These are phyloP conservation scores for Ceratosolen solmsi DNA, from an alignment of 1,140 invertebrate genomes.

Conservation along the genomic window DNA sequence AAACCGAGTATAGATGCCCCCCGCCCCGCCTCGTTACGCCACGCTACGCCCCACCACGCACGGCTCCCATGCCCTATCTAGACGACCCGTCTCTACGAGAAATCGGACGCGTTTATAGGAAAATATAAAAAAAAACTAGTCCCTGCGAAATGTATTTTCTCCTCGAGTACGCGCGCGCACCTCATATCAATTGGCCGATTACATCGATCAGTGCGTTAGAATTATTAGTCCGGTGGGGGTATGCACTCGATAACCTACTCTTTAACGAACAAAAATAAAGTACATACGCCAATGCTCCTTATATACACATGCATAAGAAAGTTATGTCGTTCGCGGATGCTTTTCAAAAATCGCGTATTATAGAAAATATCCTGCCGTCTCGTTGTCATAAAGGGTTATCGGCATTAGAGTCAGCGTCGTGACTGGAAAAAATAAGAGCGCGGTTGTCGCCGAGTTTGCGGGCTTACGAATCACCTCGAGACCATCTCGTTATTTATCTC, in stretches of 20 bases:
- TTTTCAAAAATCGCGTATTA: constrained; percentile 7
- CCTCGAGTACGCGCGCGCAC: neutral
- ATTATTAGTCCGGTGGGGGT: neutral
- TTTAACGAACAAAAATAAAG: neutral
- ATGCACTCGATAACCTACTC: neutral
- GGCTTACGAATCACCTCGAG: neutral
- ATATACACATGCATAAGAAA: constrained; percentile 11
- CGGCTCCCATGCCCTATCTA: too few species aligned
- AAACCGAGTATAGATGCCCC: neutral
- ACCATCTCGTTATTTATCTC: neutral
- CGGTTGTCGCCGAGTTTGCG: neutral
- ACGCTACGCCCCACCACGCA: too few species aligned
- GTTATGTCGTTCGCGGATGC: neutral
- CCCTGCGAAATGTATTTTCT: neutral
- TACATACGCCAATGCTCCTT: neutral
- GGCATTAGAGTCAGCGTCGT: neutral
- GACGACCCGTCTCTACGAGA: neutral
- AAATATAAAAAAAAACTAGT: neutral
- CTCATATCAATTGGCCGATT: neutral
- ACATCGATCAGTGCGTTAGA: neutral
- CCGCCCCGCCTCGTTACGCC: too few species aligned
- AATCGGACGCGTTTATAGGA: neutral
- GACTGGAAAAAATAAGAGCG: constrained; percentile 35
- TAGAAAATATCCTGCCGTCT: constrained; percentile 38
- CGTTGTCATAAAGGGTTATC: neutral